Evolutionary conservation across 2,888 invertebrate species (phyloP), one percentile per base, ranked within the genome.

Genomic region (Coenonympha glycerion): DNA sequence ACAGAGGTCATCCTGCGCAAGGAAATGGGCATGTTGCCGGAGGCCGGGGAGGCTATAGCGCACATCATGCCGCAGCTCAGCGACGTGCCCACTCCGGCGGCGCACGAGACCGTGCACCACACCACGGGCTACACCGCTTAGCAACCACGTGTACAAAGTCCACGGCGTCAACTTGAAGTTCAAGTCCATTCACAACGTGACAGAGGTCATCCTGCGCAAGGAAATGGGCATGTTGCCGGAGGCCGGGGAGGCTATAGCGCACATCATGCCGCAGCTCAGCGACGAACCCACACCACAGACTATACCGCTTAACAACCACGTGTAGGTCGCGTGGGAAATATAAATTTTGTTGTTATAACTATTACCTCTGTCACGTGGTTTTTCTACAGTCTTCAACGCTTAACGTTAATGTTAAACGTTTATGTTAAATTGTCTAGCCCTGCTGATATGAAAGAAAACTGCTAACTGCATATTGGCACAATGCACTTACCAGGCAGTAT

Each of bases 81-180:
- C 11, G 76, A 76, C 1, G 76, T 72, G n/a, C 84, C 83, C 65
- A n/a, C n/a, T n/a, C n/a, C n/a, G n/a, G n/a, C n/a, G n/a, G n/a
- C n/a, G n/a, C n/a, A n/a, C n/a, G n/a, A n/a, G n/a, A n/a, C n/a
- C n/a, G n/a, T n/a, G n/a, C n/a, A n/a, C n/a, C n/a, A 69, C 22
- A 55, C 61, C 1, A 18, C 63, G 2, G 69, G 70, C n/a, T 71
- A 68, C 24, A 18, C 22, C n/a, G 9, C 59, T 88, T 11, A 88
- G 88, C 67, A 88, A 88, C 61, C 88, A 88, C 56, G 87, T 87
- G 47, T 75, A 65, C 52, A 88, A 88, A 62, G 76, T 79, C 2
- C 88, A 88, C 62, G 87, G 87, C 3, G 73, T 88, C 53, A 87
- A 87, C 58, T 66, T 88, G 4, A 87, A 87, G 65, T 88, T 87